These are phyloP conservation scores for Engystomops pustulosus DNA, from an alignment of 2,113 vertebrate genomes.

Conservation along the genomic window DNA sequence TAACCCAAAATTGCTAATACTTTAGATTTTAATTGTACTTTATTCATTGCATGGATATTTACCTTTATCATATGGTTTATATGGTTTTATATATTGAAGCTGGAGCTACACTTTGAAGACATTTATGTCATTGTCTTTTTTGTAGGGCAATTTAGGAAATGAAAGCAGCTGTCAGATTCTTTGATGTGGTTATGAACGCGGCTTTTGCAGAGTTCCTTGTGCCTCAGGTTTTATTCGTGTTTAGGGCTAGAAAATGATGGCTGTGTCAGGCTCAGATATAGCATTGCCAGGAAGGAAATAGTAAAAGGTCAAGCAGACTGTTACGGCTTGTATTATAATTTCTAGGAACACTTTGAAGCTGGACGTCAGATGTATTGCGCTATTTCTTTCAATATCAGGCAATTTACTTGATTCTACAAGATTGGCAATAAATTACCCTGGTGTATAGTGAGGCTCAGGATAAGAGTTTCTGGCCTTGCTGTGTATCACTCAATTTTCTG, in stretches of 20 bases:
- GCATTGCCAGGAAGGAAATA: background rate
- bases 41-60: background rate
- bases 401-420: conserved; percentile 4
- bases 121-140: conserved; percentile 11
- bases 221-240: background rate
- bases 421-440: background rate
- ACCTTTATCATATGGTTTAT: background rate
- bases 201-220: background rate
- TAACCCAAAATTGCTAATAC: background rate
- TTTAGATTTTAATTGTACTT: background rate
- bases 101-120: background rate
- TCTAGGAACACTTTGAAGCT: conserved; percentile 14
- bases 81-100: background rate
- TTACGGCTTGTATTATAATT: background rate
- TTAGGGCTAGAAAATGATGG: conserved; percentile 4
- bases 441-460: background rate
- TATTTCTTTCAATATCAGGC: background rate
- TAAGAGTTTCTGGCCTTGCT: background rate
- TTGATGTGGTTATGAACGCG: conserved; percentile 17
- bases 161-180: background rate
- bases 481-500: background rate
- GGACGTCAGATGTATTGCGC: background rate
- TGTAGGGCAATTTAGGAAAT: conserved; percentile 18
- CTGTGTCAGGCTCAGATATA: background rate
- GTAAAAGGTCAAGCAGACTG: background rate